Conservation (phyloP, 1,140 invertebrate genomes). For the Bombus pascuorum region DNA sequence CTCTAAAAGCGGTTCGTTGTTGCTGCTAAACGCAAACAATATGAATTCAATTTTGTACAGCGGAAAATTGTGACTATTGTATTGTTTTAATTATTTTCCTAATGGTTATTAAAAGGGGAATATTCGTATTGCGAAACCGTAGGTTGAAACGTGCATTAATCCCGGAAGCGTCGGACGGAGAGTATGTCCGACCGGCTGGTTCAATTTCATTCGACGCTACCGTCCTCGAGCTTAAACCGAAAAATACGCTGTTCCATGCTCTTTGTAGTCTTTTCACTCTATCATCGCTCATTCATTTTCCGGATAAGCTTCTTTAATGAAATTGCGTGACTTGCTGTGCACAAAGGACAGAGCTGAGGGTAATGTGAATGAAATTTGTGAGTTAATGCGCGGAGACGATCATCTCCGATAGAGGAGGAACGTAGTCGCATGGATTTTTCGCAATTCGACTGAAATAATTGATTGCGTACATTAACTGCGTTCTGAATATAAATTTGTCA, state of each 20-base stretch:
- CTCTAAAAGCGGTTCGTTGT: too few relatives aligned
- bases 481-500: neutral
- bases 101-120: neutral
- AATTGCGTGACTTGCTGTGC: constrained; percentile 11
- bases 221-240: neutral
- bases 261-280: constrained; percentile 2
- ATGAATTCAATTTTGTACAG: too few relatives aligned
- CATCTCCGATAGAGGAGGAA: neutral
- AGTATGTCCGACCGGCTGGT: neutral
- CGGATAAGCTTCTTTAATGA: constrained; percentile 24
- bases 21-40: too few relatives aligned
- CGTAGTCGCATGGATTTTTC: neutral
- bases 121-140: neutral
- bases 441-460: neutral
- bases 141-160: neutral
- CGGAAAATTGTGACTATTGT: too few relatives aligned
- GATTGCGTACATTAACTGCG: neutral
- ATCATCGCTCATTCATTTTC: constrained; percentile 19
- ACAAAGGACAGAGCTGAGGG: neutral
- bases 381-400: neutral
- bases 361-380: neutral
- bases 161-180: neutral
- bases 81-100: neutral
- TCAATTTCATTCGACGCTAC: constrained; percentile 6
- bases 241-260: constrained; percentile 9